These are phyloP conservation scores for Macropis europaea DNA, from an alignment of 2,888 invertebrate species.

Conservation along the genomic window DNA sequence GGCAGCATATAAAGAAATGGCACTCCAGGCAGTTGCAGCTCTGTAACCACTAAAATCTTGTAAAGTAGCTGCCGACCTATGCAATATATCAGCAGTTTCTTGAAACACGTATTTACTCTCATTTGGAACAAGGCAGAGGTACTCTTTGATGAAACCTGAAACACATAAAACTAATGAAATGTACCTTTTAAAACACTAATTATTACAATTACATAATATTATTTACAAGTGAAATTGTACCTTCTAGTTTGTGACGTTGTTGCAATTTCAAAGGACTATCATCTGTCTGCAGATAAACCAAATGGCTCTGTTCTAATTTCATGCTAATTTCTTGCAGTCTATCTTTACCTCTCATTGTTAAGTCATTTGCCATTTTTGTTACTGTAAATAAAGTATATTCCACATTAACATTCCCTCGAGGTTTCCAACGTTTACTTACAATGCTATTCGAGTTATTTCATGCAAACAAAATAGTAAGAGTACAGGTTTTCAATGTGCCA, in stretches of 20 bases:
- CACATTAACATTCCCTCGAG: not conserved
- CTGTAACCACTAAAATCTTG: constrained; percentile 90
- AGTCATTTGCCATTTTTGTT: constrained; percentile 71
- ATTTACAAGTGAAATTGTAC: constrained; percentile 77
- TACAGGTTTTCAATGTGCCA: not conserved
- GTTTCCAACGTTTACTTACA: not conserved
- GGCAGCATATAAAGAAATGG: constrained; percentile 91
- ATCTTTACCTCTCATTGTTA: constrained; percentile 76
- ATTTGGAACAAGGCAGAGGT: constrained; percentile 88
- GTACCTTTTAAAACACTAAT: not conserved
- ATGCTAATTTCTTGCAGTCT: constrained; percentile 86
- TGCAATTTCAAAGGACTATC: constrained; percentile 89
- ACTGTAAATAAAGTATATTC: constrained; percentile 27
- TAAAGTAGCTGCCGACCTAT: constrained; percentile 86
- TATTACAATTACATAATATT: not conserved
- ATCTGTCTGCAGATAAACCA: constrained; percentile 89
- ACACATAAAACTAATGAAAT: not conserved
- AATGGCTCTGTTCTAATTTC: constrained; percentile 88
- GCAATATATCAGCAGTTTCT: constrained; percentile 88
- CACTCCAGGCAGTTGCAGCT: constrained; percentile 91
- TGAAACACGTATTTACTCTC: constrained; percentile 89
- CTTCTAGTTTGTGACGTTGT: constrained; percentile 89
- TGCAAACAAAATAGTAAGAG: constrained; percentile 5
- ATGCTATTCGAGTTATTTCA: not conserved
- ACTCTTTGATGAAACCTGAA: constrained; percentile 88